Evolutionary conservation across 2,113 vertebrate genomes (phyloP).

Genomic region (Manacus vitellinus): DNA sequence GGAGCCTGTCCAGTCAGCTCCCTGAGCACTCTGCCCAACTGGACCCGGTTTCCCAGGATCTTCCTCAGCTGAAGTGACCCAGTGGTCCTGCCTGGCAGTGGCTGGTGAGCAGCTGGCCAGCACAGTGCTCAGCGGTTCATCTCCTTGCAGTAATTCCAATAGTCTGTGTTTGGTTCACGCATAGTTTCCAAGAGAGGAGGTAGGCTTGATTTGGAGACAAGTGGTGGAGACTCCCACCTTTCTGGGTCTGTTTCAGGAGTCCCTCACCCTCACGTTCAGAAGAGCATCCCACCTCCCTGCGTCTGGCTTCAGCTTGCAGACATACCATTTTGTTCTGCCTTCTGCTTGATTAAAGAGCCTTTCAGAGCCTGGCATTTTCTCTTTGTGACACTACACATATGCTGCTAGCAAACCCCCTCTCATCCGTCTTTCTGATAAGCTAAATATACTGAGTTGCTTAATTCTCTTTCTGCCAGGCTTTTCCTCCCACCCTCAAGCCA

Average conservation of each 20-base stretch:
- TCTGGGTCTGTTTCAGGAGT: constrained; percentile 8
- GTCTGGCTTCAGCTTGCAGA: constrained; percentile 27
- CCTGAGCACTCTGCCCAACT: accelerated
- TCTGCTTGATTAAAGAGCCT: constrained; percentile 44
- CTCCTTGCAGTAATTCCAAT: neutral
- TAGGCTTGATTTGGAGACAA: neutral
- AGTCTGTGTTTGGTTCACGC: neutral
- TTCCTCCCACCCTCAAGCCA: constrained; percentile 34
- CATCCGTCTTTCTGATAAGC: constrained; percentile 35
- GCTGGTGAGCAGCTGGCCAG: neutral
- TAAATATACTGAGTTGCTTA: constrained; percentile 35
- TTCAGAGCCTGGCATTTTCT: constrained; percentile 44
- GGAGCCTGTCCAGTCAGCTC: accelerated
- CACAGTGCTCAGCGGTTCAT: accelerated
- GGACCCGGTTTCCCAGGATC: neutral
- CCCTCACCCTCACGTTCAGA: neutral
- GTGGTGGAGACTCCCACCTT: neutral
- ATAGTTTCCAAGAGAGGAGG: neutral
- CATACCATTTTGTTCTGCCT: constrained; percentile 37
- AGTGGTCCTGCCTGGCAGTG: accelerated
- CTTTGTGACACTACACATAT: constrained; percentile 49
- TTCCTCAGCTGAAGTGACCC: neutral
- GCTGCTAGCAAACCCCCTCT: constrained; percentile 40
- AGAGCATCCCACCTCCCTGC: neutral
- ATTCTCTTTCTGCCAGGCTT: constrained; percentile 44